Conservation (phyloP, 2,113 vertebrate species). For the Hassar affinis region DNA sequence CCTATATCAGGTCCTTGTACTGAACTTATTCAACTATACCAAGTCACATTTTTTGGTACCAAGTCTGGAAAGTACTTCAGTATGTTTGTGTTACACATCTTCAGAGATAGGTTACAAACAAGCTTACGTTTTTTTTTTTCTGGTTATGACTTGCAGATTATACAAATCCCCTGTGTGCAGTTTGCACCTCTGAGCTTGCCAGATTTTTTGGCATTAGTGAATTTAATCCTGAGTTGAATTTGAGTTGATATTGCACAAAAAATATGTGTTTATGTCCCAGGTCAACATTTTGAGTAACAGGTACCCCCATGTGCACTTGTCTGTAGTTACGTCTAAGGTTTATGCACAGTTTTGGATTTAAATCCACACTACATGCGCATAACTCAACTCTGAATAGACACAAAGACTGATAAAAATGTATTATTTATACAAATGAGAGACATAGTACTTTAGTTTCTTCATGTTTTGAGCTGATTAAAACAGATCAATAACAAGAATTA, state of each 20-base stretch:
- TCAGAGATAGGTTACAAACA: not conserved
- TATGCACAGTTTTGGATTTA: not conserved
- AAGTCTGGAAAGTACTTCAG: not conserved
- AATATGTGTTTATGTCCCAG: not conserved
- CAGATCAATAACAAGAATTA: conserved; percentile 3
- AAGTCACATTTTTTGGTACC: too few relatives aligned
- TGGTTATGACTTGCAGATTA: not conserved
- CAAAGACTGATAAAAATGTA: conserved; percentile 38
- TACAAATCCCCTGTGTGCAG: not conserved
- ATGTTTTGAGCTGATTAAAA: not conserved
- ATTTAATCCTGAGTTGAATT: not conserved
- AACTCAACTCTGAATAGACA: not conserved
- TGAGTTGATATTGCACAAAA: not conserved
- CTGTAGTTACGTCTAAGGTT: not conserved
- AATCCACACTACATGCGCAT: not conserved
- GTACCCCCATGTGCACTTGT: not conserved
- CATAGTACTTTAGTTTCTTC: not conserved
- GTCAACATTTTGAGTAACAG: too few relatives aligned
- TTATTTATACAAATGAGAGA: conserved; percentile 20
- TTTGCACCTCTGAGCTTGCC: not conserved
- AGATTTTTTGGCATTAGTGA: not conserved
- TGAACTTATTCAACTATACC: too few relatives aligned
- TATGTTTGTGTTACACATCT: not conserved
- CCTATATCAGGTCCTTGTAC: too few relatives aligned
- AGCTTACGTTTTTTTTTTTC: not conserved